Conservation (phyloP, 2,797 vertebrate genomes). For the Typhlichthys subterraneus region DNA sequence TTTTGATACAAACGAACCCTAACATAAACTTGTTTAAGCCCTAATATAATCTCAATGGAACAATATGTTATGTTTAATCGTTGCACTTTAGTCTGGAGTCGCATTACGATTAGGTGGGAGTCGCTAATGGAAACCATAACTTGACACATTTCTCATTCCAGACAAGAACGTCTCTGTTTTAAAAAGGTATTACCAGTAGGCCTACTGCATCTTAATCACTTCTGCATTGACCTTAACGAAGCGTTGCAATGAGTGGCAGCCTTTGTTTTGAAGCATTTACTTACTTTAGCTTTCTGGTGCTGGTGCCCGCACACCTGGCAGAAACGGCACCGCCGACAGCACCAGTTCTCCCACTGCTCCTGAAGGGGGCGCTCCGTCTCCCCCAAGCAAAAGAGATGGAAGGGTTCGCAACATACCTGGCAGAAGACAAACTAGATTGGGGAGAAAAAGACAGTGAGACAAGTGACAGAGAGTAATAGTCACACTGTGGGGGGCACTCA, state of each 20-base stretch:
- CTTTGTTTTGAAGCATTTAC: slow-evolving; percentile 44
- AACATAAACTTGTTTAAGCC: no score
- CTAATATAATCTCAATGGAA: no score
- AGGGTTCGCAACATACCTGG: slow-evolving; percentile 99
- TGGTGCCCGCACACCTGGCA: slow-evolving; percentile 96
- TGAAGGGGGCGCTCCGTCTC: slow-evolving; percentile 95
- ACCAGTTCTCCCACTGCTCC: slow-evolving; percentile 99
- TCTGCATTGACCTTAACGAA: no score
- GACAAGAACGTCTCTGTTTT: no score
- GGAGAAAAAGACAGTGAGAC: slow-evolving; percentile 24
- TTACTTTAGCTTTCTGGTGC: slow-evolving; percentile 87
- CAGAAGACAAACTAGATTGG: slow-evolving; percentile 93
- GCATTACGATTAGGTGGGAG: no score
- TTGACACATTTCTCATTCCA: no score
- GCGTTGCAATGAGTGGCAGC: neutral
- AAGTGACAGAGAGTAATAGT: neutral
- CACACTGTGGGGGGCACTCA: neutral
- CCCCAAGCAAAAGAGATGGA: slow-evolving; percentile 98
- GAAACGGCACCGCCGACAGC: slow-evolving; percentile 95
- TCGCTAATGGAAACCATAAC: no score
- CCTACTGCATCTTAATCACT: no score
- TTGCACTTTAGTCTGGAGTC: no score
- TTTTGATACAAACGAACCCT: neutral
- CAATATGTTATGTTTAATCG: no score
- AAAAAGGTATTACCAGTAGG: no score